Base-by-base conservation (phyloP, 2,888 invertebrate genomes). In the Lepidonotus clava region DNA sequence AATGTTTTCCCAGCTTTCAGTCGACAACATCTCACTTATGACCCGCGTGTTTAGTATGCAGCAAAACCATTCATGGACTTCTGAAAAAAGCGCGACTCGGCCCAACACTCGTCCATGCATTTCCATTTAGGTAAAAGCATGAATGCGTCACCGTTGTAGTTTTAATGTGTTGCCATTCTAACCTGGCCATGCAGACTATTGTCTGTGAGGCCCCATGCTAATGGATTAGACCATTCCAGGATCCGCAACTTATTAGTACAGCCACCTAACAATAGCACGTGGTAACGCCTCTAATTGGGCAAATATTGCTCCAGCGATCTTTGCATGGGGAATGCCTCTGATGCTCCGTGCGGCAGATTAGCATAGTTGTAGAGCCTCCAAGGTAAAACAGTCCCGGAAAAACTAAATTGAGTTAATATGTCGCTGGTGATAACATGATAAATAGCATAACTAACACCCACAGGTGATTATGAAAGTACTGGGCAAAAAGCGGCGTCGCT, bases 391-490 rank as follows among this genome's bases (percentile, higher is more conserved):
- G 5, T 5, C 80, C 28, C n/a, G 51, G 34, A 41, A 80, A 76
- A 80, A 80, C 41, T 80, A 46, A 51, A 80, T 80, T 80, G 80
- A 80, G 80, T 80, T 80, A 80, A 80, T 80, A 41, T 28, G 1
- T 0, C 24, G 51, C n/a, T 5, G 46, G 6, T 8, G 28, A 14
- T 46, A 46, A 80, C 46, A 80, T 46, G 80, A 41, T 46, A 32
- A 80, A 41, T 80, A 46, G 80, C 51, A 46, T 41, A 41, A 80
- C 46, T 80, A 71, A 80, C 80, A 18, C 80, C 76, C 46, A 28
- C 80, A 11, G 80, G 80, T 46, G 24, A 46, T 80, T 41, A 46
- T 80, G 80, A 24, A 46, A 5, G 38, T 34, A 36, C 38, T 8
- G 36, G n/a, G 76, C 21, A 36, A 38, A 76, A 76, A 11, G 14